Evolutionary conservation across 2,113 vertebrate species (phyloP).

Genomic region (Phyllostomus hastatus): DNA sequence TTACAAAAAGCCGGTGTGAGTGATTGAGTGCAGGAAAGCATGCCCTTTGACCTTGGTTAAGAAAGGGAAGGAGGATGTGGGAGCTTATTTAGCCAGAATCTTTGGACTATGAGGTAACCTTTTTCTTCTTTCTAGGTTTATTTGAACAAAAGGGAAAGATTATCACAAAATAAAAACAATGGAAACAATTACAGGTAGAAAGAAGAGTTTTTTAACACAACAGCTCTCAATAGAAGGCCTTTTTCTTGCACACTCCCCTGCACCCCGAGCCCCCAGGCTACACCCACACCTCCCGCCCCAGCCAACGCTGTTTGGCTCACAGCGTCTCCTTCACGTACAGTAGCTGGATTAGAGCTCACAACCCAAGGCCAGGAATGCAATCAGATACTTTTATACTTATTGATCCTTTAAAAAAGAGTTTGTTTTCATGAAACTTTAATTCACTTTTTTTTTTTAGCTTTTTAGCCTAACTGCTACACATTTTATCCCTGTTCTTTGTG

Average conservation of each 20-base stretch:
- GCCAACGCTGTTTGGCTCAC: slow-evolving; percentile 29
- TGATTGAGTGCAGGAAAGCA: slow-evolving; percentile 46
- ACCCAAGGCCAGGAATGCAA: slow-evolving; percentile 74
- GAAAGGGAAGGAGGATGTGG: slow-evolving; percentile 43
- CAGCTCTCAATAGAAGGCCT: neutral
- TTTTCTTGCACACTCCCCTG: neutral
- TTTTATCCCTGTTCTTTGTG: slow-evolving; percentile 84
- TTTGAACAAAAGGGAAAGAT: slow-evolving; percentile 78
- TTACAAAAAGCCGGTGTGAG: slow-evolving; percentile 46
- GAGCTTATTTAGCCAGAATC: slow-evolving; percentile 68
- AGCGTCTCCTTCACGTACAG: slow-evolving; percentile 64
- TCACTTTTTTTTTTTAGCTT: slow-evolving; percentile 77
- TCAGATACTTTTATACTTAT: slow-evolving; percentile 78
- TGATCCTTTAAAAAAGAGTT: slow-evolving; percentile 79
- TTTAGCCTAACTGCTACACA: slow-evolving; percentile 83
- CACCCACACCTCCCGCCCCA: neutral
- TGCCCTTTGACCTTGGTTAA: slow-evolving; percentile 72
- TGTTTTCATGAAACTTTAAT: slow-evolving; percentile 84
- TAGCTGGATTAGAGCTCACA: slow-evolving; percentile 66
- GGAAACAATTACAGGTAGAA: slow-evolving; percentile 46
- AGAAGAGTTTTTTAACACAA: neutral
- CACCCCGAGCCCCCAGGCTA: neutral
- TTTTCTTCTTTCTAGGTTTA: slow-evolving; percentile 56
- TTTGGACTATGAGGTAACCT: neutral
- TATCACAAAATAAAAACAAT: slow-evolving; percentile 67